phyloP scores from a whole-genome alignment of 2,113 vertebrate genomes.

The Connochaetes taurinus region DNA sequence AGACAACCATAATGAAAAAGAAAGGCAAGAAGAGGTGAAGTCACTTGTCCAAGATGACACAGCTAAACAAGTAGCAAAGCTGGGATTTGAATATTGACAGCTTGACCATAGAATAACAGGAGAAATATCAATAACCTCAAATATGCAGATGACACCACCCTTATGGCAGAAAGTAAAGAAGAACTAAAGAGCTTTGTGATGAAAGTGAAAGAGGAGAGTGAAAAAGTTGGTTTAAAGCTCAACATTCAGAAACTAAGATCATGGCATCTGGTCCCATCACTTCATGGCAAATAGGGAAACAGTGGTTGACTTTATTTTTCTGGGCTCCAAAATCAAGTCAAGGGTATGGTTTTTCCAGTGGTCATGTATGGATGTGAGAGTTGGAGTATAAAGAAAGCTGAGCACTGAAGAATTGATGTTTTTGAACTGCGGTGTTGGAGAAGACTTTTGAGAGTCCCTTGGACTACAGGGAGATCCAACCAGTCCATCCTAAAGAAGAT shows the following conservation, averaged over 20 bases:
- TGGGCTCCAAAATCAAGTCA: background rate
- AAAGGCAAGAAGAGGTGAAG: background rate
- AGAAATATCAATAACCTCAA: background rate
- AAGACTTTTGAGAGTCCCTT: background rate
- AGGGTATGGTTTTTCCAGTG: background rate
- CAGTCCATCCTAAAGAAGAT: background rate
- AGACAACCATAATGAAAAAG: background rate
- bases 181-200: background rate
- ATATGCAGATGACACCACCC: background rate
- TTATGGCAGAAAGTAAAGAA: background rate
- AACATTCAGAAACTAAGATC: background rate
- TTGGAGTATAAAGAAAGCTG: background rate
- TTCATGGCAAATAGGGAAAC: background rate
- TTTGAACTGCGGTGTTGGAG: background rate
- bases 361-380: background rate
- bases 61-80: background rate
- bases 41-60: background rate
- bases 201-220: background rate
- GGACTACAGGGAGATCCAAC: background rate
- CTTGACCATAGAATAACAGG: rapidly evolving
- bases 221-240: background rate
- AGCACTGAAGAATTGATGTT: background rate
- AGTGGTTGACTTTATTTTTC: background rate
- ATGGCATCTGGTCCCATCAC: background rate
- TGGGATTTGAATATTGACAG: background rate